These are phyloP conservation scores for Borostomias antarcticus DNA, from an alignment of 2,797 vertebrate species.

Conservation along the genomic window DNA sequence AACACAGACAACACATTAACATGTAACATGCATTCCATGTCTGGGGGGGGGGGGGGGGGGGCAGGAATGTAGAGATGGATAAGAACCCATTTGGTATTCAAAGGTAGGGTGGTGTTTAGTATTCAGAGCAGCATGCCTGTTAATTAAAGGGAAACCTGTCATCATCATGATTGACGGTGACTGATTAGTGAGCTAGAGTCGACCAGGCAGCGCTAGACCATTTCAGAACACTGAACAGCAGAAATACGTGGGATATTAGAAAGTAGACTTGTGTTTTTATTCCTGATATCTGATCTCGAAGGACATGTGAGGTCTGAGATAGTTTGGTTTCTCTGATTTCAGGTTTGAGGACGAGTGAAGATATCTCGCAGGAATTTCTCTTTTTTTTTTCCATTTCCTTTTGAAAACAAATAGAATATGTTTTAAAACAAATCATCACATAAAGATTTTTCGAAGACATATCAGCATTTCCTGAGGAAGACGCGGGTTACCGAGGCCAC, in stretches of 20 bases:
- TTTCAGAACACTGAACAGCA: too few relatives aligned
- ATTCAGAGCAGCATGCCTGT: constrained; percentile 52
- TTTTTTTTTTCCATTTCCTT: constrained; percentile 68
- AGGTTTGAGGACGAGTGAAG: constrained; percentile 78
- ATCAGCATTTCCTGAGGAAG: constrained; percentile 82
- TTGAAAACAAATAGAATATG: constrained; percentile 74
- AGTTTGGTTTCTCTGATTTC: constrained; percentile 46
- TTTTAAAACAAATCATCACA: constrained; percentile 68
- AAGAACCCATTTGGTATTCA: constrained; percentile 42
- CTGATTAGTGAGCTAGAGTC: constrained; percentile 56
- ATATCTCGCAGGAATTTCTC: constrained; percentile 76
- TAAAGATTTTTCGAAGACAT: constrained; percentile 82
- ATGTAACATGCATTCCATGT: too few relatives aligned
- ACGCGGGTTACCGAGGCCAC: constrained; percentile 60
- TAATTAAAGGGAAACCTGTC: constrained; percentile 65
- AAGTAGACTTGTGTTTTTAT: constrained; percentile 18
- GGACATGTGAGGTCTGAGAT: constrained; percentile 64
- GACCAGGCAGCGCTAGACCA: constrained; percentile 63
- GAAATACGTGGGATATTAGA: too few relatives aligned
- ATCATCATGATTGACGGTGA: constrained; percentile 66
- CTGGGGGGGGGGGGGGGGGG: neutral
- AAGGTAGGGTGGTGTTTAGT: too few relatives aligned
- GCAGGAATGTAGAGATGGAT: constrained; percentile 2
- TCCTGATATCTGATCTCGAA: too few relatives aligned
- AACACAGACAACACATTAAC: too few relatives aligned